phyloP scores from a whole-genome alignment of 1,140 invertebrate genomes.

The Triops longicaudatus region DNA sequence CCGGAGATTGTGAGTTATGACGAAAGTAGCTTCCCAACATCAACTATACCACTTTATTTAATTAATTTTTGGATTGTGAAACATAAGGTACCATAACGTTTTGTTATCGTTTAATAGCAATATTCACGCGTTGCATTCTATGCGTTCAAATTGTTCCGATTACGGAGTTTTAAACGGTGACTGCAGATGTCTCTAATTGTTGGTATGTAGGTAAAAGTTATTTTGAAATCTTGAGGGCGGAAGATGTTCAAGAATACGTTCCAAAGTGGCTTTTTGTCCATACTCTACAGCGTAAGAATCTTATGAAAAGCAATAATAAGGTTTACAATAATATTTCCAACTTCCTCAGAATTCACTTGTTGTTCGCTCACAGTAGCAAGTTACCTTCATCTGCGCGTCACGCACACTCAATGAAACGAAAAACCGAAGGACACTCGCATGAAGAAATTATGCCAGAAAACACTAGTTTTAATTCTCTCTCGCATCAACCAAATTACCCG shows the following conservation, averaged over 20 bases:
- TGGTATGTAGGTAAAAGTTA: neutral
- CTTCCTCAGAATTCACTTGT: neutral
- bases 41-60: no score
- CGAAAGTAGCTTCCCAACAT: no score
- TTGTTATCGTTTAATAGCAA: no score
- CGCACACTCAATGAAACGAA: neutral
- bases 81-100: no score
- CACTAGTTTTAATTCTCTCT: neutral
- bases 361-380: neutral
- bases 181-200: neutral
- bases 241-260: constrained; percentile 99
- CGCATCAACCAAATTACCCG: neutral
- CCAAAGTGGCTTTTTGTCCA: constrained; percentile 96
- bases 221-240: neutral
- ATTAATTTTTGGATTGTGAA: no score
- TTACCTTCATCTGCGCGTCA: neutral
- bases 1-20: no score
- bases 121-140: no score
- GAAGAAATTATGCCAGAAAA: neutral
- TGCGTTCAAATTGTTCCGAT: no score
- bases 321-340: neutral
- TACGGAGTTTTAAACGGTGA: no score
- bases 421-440: neutral
- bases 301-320: neutral
- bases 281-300: constrained; percentile 70